Conservation (phyloP, 2,113 vertebrate species). For the Tachysurus fulvidraco region DNA sequence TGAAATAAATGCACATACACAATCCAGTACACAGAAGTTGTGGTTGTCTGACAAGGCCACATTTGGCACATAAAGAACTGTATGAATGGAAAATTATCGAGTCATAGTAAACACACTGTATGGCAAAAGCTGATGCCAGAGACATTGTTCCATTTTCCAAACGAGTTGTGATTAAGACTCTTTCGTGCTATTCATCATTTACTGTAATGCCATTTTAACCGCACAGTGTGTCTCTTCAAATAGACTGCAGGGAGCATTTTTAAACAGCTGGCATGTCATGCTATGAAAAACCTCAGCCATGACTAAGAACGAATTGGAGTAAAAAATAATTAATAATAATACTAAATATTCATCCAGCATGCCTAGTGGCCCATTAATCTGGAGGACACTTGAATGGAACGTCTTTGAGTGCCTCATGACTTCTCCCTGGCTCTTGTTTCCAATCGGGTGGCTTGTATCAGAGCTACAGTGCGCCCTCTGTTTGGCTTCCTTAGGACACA, state of each 20-base stretch:
- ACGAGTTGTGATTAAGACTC: conserved; percentile 42
- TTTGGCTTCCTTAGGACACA: conserved; percentile 73
- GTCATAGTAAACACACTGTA: conserved; percentile 44
- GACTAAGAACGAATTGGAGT: conserved; percentile 30
- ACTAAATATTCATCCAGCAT: conserved; percentile 30
- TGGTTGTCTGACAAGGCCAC: conserved; percentile 50
- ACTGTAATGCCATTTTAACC: conserved; percentile 39
- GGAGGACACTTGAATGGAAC: conserved; percentile 68
- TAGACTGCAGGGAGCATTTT: conserved; percentile 31
- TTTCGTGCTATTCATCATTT: conserved; percentile 40
- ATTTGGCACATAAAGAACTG: conserved; percentile 34
- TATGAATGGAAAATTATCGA: conserved; percentile 35
- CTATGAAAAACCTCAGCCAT: conserved; percentile 41
- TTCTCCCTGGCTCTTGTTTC: conserved; percentile 64
- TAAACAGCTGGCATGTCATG: conserved; percentile 39
- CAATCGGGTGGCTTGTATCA: conserved; percentile 61
- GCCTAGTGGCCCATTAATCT: conserved; percentile 46
- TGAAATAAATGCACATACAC: conserved; percentile 34
- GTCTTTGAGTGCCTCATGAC: conserved; percentile 72
- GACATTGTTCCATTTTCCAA: conserved; percentile 37
- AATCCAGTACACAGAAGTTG: conserved; percentile 6
- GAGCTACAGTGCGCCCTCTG: conserved; percentile 75
- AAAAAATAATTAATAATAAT: background rate
- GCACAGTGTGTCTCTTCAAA: conserved; percentile 36
- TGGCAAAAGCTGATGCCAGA: conserved; percentile 7